Evolutionary conservation across 35 echinoderm and acorn worm genomes (phyloP), one percentile per base, ranked within the genome.

Genomic region (Eucidaris tribuloides): DNA sequence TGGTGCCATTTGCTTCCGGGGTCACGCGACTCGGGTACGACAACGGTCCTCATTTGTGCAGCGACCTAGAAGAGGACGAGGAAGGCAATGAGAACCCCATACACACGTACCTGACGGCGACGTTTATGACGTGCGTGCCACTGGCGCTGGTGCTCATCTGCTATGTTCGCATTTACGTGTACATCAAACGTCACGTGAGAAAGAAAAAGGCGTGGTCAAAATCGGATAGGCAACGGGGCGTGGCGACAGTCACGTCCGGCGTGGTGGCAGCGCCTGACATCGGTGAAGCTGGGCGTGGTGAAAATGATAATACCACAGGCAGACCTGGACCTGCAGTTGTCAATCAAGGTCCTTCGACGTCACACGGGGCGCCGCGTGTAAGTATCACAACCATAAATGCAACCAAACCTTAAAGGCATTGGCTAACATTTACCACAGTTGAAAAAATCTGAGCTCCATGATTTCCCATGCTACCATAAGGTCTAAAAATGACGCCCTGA

Each of bases 31-130:
- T 74, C 11, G 68, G 68, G 14, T 74, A 74, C 37, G 68, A 74
- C 44, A 20, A 74, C 9, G 68, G 68, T 9, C 68, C 68, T 44
- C 68, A 74, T 74, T 22, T 74, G 28, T 74, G 68, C 68, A 74
- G 68, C 37, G 68, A 74, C 25, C 36, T 74, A 1, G 68, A 74
- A 20, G 68, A 74, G 11, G 22, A 36, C 28, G 28, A 27, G 25
- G 68, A 74, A 14, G 68, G 68, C 24, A 74, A 33, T 5, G 68
- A 41, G 68, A 74, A 74, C 20, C 68, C 44, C 34, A 42, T 24
- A 6, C 68, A 74, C 37, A 41, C 68, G 35, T 74, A 74, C 11
- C 5, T 74, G 17, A 40, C 68, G 24, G 38, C 28, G 7, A 74
- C 68, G 11, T 74, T 74, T 19, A 25, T 74, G 13, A 74, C 68